Evolutionary conservation across 2,113 vertebrate genomes (phyloP).

Genomic region (Serinus canaria): DNA sequence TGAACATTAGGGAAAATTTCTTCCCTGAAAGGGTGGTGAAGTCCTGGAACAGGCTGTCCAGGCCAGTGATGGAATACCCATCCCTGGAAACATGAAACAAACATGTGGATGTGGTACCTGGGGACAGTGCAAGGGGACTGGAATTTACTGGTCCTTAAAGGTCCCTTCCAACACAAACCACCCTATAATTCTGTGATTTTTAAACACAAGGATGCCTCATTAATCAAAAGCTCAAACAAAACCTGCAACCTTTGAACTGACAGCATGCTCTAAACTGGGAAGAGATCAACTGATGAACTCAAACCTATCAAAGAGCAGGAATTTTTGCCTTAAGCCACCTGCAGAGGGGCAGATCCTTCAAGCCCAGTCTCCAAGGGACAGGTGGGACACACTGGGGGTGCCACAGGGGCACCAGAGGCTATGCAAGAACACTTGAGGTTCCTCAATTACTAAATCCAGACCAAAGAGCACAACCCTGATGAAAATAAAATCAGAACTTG

Average conservation of each 20-base stretch:
- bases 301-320: neutral
- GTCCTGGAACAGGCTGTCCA: neutral
- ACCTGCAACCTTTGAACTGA: neutral
- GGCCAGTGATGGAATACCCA: neutral
- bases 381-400: neutral
- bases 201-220: neutral
- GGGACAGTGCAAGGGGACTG: neutral
- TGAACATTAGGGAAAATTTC: neutral
- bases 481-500: neutral
- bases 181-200: neutral
- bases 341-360: neutral
- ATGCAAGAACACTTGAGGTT: accelerated
- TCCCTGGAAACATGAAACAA: neutral
- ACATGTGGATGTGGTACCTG: neutral
- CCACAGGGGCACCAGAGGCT: accelerated
- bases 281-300: neutral
- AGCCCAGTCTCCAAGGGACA: neutral
- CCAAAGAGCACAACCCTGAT: neutral
- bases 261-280: neutral
- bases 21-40: neutral
- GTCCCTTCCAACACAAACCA: neutral
- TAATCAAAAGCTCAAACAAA: neutral
- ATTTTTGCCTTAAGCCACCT: neutral
- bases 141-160: neutral
- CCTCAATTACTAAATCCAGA: neutral